These are phyloP conservation scores for Anableps anableps DNA, from an alignment of 2,797 vertebrate genomes.

Conservation along the genomic window DNA sequence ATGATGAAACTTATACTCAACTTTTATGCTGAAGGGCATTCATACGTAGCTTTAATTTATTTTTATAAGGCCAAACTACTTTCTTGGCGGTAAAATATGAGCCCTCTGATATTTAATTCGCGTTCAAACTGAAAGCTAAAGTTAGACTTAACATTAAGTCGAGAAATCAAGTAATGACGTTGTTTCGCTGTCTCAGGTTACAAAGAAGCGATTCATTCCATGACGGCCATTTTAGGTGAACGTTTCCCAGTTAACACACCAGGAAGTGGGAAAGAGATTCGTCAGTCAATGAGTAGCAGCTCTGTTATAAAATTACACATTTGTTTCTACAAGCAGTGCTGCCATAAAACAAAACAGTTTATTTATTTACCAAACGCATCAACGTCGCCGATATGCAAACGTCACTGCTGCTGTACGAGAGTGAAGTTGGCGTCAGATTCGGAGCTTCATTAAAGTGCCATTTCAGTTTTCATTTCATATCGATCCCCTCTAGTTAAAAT, in stretches of 20 bases:
- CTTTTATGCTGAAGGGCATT: background rate
- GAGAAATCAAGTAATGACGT: background rate
- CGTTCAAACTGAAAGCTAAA: background rate
- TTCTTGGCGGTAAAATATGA: background rate
- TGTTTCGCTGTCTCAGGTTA: background rate
- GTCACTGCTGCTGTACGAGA: background rate
- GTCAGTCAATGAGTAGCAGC: too few relatives aligned
- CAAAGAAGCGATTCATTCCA: background rate
- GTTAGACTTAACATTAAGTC: background rate
- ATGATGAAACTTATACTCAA: background rate
- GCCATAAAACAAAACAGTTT: too few relatives aligned
- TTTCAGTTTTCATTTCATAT: background rate
- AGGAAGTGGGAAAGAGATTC: conserved; percentile 28
- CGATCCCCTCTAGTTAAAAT: too few relatives aligned
- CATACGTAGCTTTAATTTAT: background rate
- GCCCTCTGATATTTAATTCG: background rate
- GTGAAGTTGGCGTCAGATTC: background rate
- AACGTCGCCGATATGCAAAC: rapidly evolving
- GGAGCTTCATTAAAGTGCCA: background rate
- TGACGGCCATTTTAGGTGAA: conserved; percentile 76
- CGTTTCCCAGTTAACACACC: conserved; percentile 39
- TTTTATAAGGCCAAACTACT: background rate
- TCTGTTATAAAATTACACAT: background rate
- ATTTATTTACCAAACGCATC: background rate
- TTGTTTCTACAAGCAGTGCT: background rate